These are phyloP conservation scores for Pantala flavescens DNA, from an alignment of 1,140 invertebrate genomes.

Conservation along the genomic window DNA sequence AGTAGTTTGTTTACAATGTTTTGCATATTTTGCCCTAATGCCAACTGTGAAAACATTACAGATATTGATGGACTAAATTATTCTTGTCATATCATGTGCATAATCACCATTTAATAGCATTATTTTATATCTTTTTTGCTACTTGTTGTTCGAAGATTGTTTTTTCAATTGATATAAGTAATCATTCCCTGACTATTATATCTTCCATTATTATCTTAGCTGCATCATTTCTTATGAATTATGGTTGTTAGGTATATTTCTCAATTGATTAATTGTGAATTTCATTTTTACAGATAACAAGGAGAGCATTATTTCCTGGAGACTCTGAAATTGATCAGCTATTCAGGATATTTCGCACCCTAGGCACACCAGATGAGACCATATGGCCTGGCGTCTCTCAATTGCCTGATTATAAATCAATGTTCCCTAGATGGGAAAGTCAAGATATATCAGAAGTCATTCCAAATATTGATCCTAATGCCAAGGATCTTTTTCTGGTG, in stretches of 20 bases:
- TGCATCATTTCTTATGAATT: too few relatives aligned
- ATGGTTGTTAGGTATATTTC: too few relatives aligned
- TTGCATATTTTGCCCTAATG: too few relatives aligned
- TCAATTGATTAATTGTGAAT: not conserved
- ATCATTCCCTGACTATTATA: too few relatives aligned
- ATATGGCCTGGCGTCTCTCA: constrained; percentile 74
- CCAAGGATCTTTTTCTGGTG: constrained; percentile 61
- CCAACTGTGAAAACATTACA: not conserved
- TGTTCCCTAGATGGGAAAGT: constrained; percentile 77
- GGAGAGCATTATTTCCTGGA: constrained; percentile 76
- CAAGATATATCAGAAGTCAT: constrained; percentile 43
- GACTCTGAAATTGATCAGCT: constrained; percentile 97
- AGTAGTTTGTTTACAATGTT: too few relatives aligned
- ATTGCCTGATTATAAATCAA: constrained; percentile 77
- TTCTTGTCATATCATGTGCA: not conserved
- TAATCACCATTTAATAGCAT: too few relatives aligned
- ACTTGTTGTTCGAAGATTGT: too few relatives aligned
- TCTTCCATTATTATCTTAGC: too few relatives aligned
- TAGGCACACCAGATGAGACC: constrained; percentile 79
- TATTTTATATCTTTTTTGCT: too few relatives aligned
- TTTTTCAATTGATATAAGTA: too few relatives aligned
- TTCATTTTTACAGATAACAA: constrained; percentile 52
- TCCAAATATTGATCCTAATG: constrained; percentile 44
- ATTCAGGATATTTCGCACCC: constrained; percentile 81
- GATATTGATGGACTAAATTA: not conserved